A percentile compares a stretch with the other conserved stretches of the same genome.
These are phyloP conservation scores for Camponotus floridanus DNA, from an alignment of 1,140 invertebrate species.

Conservation along the genomic window DNA sequence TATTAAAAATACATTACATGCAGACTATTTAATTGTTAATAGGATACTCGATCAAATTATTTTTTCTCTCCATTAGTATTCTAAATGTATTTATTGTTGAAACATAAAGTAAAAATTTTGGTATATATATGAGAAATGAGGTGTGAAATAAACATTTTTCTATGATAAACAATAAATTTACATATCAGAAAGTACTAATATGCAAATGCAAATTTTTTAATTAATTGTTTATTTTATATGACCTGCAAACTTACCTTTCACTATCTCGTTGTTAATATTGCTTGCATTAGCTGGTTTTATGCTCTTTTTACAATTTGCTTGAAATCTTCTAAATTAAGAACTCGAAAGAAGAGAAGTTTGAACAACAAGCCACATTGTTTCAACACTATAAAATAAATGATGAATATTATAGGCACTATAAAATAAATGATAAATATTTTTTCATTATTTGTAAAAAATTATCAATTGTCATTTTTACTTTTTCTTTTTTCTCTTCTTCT, in stretches of 20 bases:
- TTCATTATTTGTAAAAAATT: not conserved
- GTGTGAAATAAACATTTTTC: not conserved
- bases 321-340: not conserved
- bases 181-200: not conserved
- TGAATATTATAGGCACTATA: not conserved
- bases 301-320: not conserved
- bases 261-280: not conserved
- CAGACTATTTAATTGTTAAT: constrained; percentile 76
- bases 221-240: constrained; percentile 10
- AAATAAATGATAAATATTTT: constrained; percentile 1
- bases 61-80: constrained; percentile 52
- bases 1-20: constrained; percentile 79
- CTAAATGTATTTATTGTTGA: constrained; percentile 74
- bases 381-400: constrained; percentile 10
- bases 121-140: not conserved
- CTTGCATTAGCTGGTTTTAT: constrained; percentile 14
- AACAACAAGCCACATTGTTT: constrained; percentile 1
- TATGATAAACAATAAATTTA: not conserved
- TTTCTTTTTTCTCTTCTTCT: not conserved
- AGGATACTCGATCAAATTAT: constrained; percentile 70
- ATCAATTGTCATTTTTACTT: constrained; percentile 3
- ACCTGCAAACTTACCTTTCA: constrained; percentile 33
- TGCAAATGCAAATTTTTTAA: constrained; percentile 11
- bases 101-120: constrained; percentile 2
- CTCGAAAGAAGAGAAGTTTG: constrained; percentile 16